These are phyloP conservation scores for Apotomis betuletana DNA, from an alignment of 2,888 invertebrate species.

Conservation along the genomic window DNA sequence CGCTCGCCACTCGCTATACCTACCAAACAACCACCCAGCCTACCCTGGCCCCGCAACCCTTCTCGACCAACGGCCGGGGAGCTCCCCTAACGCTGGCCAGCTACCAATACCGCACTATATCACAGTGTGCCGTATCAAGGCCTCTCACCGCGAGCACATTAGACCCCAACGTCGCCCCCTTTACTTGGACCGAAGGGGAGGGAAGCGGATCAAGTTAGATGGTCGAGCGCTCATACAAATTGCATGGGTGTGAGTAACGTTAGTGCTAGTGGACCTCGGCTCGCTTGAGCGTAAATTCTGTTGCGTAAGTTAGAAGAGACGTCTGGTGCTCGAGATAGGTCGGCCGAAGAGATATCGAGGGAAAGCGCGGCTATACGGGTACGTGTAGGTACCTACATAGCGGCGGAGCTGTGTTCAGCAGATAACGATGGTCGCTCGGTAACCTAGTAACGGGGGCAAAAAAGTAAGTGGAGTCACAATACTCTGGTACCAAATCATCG, in stretches of 20 bases:
- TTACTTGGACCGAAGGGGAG: slow-evolving; percentile 54
- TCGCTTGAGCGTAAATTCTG: slow-evolving; percentile 81
- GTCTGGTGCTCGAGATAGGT: slow-evolving; percentile 75
- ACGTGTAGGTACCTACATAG: slow-evolving; percentile 20
- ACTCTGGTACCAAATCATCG: neutral
- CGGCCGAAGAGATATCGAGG: slow-evolving; percentile 67
- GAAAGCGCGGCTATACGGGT: slow-evolving; percentile 57
- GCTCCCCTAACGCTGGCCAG: slow-evolving; percentile 58
- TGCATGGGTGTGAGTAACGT: slow-evolving; percentile 79
- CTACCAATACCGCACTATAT: slow-evolving; percentile 77
- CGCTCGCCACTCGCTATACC: slow-evolving; percentile 77
- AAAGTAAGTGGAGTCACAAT: slow-evolving; percentile 18
- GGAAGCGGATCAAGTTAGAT: slow-evolving; percentile 53
- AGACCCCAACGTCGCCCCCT: slow-evolving; percentile 61
- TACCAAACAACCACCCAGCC: slow-evolving; percentile 66
- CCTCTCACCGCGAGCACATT: slow-evolving; percentile 71
- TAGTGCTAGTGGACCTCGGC: slow-evolving; percentile 75
- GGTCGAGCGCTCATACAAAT: slow-evolving; percentile 70
- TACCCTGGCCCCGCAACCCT: slow-evolving; percentile 53
- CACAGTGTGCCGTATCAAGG: slow-evolving; percentile 77
- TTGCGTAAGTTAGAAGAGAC: slow-evolving; percentile 81
- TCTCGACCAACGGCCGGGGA: slow-evolving; percentile 50
- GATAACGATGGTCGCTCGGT: slow-evolving; percentile 32
- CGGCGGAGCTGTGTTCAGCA: slow-evolving; percentile 31
- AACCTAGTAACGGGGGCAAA: slow-evolving; percentile 32